phyloP scores from a whole-genome alignment of 2,113 vertebrate species.

The Todiramphus chloris region DNA sequence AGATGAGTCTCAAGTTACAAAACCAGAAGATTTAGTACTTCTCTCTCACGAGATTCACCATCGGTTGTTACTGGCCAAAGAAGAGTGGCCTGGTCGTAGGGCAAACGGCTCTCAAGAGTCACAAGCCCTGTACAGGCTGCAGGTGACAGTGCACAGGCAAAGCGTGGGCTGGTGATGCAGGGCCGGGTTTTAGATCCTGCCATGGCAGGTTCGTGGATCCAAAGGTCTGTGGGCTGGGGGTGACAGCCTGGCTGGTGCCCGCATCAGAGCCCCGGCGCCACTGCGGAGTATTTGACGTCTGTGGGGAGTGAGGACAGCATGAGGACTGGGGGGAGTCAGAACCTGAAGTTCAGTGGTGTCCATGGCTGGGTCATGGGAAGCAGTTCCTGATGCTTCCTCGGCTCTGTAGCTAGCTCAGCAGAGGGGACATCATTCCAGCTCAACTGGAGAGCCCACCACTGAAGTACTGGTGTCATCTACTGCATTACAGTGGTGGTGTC shows the following conservation, averaged over 20 bases:
- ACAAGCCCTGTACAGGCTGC: background rate
- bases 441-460: background rate
- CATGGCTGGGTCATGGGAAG: background rate
- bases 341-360: background rate
- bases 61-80: background rate
- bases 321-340: background rate
- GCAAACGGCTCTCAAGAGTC: background rate
- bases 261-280: rapidly evolving
- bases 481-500: background rate
- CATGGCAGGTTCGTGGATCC: background rate
- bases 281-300: too few relatives aligned
- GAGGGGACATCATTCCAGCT: background rate
- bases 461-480: background rate
- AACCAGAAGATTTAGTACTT: background rate
- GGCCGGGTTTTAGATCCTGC: background rate
- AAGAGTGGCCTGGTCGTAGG: background rate
- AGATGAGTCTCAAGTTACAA: background rate
- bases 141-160: background rate
- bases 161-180: rapidly evolving
- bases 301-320: rapidly evolving
- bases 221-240: background rate
- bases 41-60: background rate
- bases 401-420: background rate
- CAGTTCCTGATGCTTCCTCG: background rate
- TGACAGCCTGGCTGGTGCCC: rapidly evolving